Percentiles rank a stretch among this genome's conserved stretches.
phyloP scores from a whole-genome alignment of 2,113 vertebrate species.

The Peromyscus polionotus region DNA sequence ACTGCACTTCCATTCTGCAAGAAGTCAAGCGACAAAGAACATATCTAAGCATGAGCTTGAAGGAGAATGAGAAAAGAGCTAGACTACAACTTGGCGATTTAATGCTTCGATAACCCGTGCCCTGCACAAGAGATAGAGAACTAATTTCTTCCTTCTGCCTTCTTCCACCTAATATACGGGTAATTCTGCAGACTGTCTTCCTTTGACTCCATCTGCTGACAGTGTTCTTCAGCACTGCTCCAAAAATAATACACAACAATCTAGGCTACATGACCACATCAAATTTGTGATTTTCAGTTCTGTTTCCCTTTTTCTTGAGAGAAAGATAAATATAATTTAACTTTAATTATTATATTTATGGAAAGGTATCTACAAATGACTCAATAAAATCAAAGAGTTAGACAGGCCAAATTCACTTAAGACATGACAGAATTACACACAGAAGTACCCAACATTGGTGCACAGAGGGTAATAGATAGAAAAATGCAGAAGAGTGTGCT shows the following conservation, averaged over 20 bases:
- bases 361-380: neutral
- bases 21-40: neutral
- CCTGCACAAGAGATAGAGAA: neutral
- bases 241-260: neutral
- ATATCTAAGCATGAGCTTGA: neutral
- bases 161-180: neutral
- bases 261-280: neutral
- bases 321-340: neutral
- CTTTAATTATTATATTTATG: neutral
- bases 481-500: neutral
- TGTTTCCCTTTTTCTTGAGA: neutral
- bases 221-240: neutral
- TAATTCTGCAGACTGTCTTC: neutral
- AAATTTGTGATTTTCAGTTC: neutral
- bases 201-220: neutral
- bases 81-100: neutral
- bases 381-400: neutral
- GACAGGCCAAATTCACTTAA: neutral
- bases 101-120: neutral
- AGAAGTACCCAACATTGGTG: neutral
- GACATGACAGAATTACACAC: neutral
- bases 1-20: neutral
- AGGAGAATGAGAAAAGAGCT: neutral
- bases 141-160: neutral
- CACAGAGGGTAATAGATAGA: neutral